Base-by-base conservation (phyloP, 2,113 vertebrate genomes). In the Baryphthengus martii region DNA sequence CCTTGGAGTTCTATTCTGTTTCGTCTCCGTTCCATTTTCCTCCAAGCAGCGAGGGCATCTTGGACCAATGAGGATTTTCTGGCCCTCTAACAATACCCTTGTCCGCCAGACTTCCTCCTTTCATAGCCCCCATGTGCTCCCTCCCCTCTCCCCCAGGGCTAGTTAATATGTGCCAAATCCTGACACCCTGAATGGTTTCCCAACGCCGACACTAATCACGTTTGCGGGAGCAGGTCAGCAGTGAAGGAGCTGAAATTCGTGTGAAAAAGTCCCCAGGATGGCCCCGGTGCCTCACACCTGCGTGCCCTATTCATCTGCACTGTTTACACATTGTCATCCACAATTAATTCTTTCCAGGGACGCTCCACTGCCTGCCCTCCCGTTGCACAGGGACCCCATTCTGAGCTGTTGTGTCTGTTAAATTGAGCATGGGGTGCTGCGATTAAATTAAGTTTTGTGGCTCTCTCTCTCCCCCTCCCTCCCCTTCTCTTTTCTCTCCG, bases 251-350 rank as follows among this genome's bases (percentile, higher is more conserved):
- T 91, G 76, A 96, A 96, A 98, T 97, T 97, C 96, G 65, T 98
- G 97, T 98, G 98, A 98, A 98, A 98, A 98, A 96, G 95, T 96
- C 97, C 96, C 95, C 62, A 61, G n/a, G 95, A 97, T 97, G 89
- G 95, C 96, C 98, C 96, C 93, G 90, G 97, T 97, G 40, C 85
- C 98, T 98, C 98, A 98, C 98, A 98, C 98, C 98, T 98, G 98
- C 98, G 65, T 88, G 84, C 95, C 97, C 98, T 98, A 98, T 98
- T 98, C 98, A 98, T 98, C 95, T 67, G 93, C 96, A 94, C 96
- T 98, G 98, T 98, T 98, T 98, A 98, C 98, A 98, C 97, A 97
- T 97, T 98, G 98, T 98, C 98, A 98, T 97, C 98, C 90, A 78
- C 98, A 98, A 98, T 98, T 98, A 98, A 98, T 98, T 97, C 98